Conservation (phyloP, 1,140 invertebrate genomes). For the Drosophila persimilis region DNA sequence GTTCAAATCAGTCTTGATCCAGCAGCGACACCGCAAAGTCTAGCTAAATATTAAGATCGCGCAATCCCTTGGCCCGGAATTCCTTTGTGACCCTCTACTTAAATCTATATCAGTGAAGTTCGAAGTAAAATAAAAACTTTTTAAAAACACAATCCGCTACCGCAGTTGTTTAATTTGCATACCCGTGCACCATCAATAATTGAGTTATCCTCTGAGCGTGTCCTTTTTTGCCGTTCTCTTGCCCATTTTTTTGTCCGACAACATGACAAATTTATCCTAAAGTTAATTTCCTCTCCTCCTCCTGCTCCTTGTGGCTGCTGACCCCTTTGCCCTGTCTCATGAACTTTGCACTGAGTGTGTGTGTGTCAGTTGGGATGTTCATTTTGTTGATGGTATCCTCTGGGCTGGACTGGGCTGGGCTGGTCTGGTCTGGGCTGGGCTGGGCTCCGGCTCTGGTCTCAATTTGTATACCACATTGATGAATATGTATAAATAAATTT, state of each 20-base stretch:
- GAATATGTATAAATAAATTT: slow-evolving; percentile 64
- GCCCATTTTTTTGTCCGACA: slow-evolving; percentile 20
- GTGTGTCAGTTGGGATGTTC: slow-evolving; percentile 34
- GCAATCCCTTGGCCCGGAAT: too few species aligned
- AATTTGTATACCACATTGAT: slow-evolving; percentile 53
- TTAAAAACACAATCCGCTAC: too few species aligned
- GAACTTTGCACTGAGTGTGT: slow-evolving; percentile 42
- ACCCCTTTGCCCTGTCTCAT: slow-evolving; percentile 49
- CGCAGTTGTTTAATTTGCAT: too few species aligned
- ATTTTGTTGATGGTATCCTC: slow-evolving; percentile 36
- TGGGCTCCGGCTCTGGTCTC: slow-evolving; percentile 8
- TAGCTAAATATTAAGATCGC: too few species aligned
- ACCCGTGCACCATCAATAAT: slow-evolving; percentile 46
- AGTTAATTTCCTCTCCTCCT: slow-evolving; percentile 43
- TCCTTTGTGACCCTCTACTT: too few species aligned
- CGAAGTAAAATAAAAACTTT: too few species aligned
- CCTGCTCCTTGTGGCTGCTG: slow-evolving; percentile 25
- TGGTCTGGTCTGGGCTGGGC: slow-evolving; percentile 2
- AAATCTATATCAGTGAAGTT: too few species aligned
- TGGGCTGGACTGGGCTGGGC: slow-evolving; percentile 11
- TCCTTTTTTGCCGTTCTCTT: slow-evolving; percentile 3
- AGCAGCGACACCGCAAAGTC: too few species aligned
- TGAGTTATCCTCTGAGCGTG: slow-evolving; percentile 27
- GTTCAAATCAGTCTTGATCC: too few species aligned
- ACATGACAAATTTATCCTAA: slow-evolving; percentile 59